A percentile compares a stretch with the other conserved stretches of the same genome.
These are phyloP conservation scores for Plebejus anna DNA, from an alignment of 2,888 invertebrate species.

Conservation along the genomic window DNA sequence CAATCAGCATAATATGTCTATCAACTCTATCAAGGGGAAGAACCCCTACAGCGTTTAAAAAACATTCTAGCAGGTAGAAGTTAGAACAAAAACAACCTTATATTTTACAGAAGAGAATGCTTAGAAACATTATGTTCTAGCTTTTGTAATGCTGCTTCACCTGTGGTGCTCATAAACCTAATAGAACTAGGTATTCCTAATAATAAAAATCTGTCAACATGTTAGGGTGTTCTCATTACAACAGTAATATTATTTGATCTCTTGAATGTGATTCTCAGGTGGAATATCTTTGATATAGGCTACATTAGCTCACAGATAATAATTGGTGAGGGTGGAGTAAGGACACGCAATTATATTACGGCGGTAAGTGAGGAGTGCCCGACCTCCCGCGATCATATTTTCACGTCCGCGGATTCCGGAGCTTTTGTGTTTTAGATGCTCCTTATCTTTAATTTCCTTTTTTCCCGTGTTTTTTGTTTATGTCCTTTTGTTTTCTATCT, in stretches of 20 bases:
- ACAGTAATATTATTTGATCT: neutral
- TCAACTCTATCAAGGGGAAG: no score
- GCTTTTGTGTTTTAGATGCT: neutral
- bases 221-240: no score
- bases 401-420: neutral
- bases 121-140: no score
- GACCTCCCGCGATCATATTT: neutral
- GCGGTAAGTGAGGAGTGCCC: constrained; percentile 27
- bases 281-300: neutral
- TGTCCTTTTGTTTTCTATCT: neutral
- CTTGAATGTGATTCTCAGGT: neutral
- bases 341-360: constrained; percentile 46
- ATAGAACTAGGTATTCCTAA: no score
- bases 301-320: neutral
- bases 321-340: constrained; percentile 34
- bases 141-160: no score
- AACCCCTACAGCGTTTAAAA: no score
- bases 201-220: no score
- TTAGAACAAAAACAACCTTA: no score
- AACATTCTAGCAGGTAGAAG: no score
- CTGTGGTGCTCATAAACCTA: no score
- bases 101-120: no score
- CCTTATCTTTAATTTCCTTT: neutral
- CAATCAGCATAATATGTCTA: no score
- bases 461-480: neutral